Evolutionary conservation across 2,113 vertebrate genomes (phyloP), one percentile per base, ranked within the genome.

Genomic region (Rynchops niger): DNA sequence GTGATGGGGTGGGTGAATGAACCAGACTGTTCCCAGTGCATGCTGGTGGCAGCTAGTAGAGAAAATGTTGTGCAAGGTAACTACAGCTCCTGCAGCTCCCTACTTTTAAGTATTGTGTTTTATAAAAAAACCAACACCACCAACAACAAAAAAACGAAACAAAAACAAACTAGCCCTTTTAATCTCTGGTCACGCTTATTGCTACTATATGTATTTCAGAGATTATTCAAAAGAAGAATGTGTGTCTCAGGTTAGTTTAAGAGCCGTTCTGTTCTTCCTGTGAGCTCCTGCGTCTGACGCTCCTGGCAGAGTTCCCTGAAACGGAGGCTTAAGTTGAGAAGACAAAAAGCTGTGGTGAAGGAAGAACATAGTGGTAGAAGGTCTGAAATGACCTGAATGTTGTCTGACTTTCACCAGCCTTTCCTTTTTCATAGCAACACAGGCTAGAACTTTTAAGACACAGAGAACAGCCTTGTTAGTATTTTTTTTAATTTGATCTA

Each of bases 21-120:
- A 47, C 14, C 30, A 16, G 70, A 5, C 59, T 56, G 36, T 36
- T 74, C 14, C 11, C 3, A 1, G 19, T 0, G 0, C 0, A 0
- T 40, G 40, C 9, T 76, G 53, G 50, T 58, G 70, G 42, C 67
- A 62, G 29, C n/a, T 47, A 5, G 7, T 8, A 14, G 26, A n/a
- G 71, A 38, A 53, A 34, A 38, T 5, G 3, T 5, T 2, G 3
- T 50, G 29, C 56, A 26, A 13, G 49, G 61, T 18, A 14, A 27
- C 42, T 29, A 26, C 36, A 56, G 55, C 38, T 61, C 29, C 42
- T 49, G 58, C 27, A 32, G 29, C 38, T 76, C 58, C 17, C 22
- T 38, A 29, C 15, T 74, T 42, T 26, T 7, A 58, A 50, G 34
- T 40, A 29, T 9, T 1, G 2, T 52, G 45, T 13, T 50, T 52